Conservation (phyloP, 2,113 vertebrate species). For the Leptobrachium leishanense region DNA sequence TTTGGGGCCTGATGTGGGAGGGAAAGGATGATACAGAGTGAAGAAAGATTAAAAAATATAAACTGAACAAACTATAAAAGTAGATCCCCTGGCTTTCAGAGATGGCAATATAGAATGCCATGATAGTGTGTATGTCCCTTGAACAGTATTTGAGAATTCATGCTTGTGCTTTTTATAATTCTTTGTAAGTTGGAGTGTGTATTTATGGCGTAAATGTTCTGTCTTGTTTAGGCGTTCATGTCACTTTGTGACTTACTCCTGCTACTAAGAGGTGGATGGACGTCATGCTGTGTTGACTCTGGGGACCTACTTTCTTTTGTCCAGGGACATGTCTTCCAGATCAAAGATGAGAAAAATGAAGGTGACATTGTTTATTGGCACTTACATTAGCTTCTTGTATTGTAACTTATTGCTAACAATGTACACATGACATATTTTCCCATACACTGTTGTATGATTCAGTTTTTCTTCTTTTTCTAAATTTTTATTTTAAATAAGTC, state of each 20-base stretch:
- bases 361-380: slow-evolving; percentile 2
- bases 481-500: too few species aligned
- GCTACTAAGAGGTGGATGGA: slow-evolving; percentile 70
- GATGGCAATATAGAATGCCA: too few species aligned
- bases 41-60: too few species aligned
- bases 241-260: slow-evolving; percentile 81
- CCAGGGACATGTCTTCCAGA: slow-evolving; percentile 68
- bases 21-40: too few species aligned
- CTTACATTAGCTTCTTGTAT: too few species aligned
- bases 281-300: slow-evolving; percentile 71
- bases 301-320: slow-evolving; percentile 75
- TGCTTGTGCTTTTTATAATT: not conserved
- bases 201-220: not conserved
- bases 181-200: not conserved
- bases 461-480: too few species aligned
- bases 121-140: not conserved
- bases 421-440: too few species aligned
- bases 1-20: too few species aligned
- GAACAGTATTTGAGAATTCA: not conserved
- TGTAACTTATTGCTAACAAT: too few species aligned
- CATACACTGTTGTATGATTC: too few species aligned
- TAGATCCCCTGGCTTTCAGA: too few species aligned
- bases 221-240: slow-evolving; percentile 73
- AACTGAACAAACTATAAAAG: too few species aligned
- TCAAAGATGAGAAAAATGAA: slow-evolving; percentile 13